Evolutionary conservation across 1,140 invertebrate genomes (phyloP).

Genomic region (Tetragnatha versicolor): DNA sequence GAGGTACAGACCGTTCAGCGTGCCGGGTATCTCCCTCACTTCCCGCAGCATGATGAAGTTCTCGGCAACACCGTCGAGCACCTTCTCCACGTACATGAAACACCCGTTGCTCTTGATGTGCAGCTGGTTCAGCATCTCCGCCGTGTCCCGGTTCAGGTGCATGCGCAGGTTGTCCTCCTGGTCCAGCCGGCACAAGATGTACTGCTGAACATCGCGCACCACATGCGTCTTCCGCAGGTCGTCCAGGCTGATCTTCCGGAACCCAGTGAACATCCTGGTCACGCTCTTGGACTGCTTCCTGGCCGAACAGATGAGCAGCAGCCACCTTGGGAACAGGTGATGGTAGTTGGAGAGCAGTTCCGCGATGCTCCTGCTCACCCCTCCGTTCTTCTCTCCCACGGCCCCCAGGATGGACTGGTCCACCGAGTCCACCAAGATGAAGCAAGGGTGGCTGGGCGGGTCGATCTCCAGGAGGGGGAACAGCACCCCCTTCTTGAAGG

Average conservation of each 20-base stretch:
- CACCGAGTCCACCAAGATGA: conserved; percentile 90
- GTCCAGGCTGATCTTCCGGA: conserved; percentile 82
- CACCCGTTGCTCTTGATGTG: conserved; percentile 97
- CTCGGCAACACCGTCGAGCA: conserved; percentile 89
- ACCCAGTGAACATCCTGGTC: conserved; percentile 90
- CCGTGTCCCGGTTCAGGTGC: conserved; percentile 83
- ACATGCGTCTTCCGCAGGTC: conserved; percentile 86
- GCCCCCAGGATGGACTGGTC: conserved; percentile 73
- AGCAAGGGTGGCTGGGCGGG: conserved; percentile 78
- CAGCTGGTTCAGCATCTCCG: conserved; percentile 92
- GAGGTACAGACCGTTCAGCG: conserved; percentile 91
- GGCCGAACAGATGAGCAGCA: conserved; percentile 88
- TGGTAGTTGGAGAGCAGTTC: conserved; percentile 86
- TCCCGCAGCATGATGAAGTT: conserved; percentile 88
- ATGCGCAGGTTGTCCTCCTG: conserved; percentile 80
- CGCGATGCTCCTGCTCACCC: conserved; percentile 48
- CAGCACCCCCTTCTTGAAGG: conserved; percentile 85
- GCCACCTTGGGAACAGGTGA: conserved; percentile 91
- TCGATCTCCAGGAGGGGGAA: conserved; percentile 85
- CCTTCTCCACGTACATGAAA: conserved; percentile 91
- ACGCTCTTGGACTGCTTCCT: conserved; percentile 80
- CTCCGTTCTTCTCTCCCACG: conserved; percentile 37
- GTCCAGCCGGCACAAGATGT: conserved; percentile 89
- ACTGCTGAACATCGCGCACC: conserved; percentile 89
- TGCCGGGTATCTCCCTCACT: conserved; percentile 89